Conservation (phyloP, 2,113 vertebrate genomes). For the Dipodomys ordii region DNA sequence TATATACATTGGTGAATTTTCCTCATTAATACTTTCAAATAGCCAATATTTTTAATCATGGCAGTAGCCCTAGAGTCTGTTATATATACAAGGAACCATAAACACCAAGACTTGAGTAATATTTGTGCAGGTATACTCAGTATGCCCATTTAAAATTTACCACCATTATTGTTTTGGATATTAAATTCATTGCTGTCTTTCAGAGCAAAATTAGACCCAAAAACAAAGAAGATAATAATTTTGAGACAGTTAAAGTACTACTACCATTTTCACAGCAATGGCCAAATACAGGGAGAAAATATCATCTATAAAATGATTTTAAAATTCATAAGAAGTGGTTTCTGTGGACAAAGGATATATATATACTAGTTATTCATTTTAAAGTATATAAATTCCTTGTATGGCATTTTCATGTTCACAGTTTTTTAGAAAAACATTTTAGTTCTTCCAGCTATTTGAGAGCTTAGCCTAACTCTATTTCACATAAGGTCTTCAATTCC, state of each 20-base stretch:
- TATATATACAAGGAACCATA: constrained; percentile 18
- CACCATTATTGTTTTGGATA: neutral
- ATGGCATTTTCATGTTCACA: neutral
- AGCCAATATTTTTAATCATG: constrained; percentile 44
- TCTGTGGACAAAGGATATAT: neutral
- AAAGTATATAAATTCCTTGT: neutral
- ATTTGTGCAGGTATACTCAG: neutral
- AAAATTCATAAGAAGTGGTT: neutral
- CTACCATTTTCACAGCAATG: neutral
- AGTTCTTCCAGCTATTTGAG: neutral
- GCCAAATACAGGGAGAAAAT: neutral
- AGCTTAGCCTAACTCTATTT: neutral
- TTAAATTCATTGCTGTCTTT: too few relatives aligned
- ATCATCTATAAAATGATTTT: neutral
- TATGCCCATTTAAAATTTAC: neutral
- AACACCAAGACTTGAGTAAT: neutral
- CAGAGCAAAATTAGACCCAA: neutral
- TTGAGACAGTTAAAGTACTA: neutral
- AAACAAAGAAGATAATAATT: neutral
- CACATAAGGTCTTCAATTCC: neutral
- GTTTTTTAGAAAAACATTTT: neutral
- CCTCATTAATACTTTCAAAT: constrained; percentile 38
- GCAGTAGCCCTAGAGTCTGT: neutral
- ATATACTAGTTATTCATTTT: neutral
- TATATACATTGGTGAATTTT: constrained; percentile 32